phyloP scores from a whole-genome alignment of 1,140 invertebrate genomes.

The Drosophila trapezifrons region DNA sequence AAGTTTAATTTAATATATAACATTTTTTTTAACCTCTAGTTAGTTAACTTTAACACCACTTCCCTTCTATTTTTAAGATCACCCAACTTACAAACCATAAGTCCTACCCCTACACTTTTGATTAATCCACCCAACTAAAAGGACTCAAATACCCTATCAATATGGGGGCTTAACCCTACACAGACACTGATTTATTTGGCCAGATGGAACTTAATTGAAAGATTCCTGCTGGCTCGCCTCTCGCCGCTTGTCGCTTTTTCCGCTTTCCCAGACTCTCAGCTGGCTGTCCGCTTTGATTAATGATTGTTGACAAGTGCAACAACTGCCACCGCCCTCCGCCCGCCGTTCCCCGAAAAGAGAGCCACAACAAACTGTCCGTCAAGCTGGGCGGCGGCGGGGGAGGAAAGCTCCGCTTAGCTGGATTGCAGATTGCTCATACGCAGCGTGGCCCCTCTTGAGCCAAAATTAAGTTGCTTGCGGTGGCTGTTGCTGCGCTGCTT shows the following conservation, averaged over 20 bases:
- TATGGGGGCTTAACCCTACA: neutral
- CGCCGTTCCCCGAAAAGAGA: neutral
- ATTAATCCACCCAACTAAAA: neutral
- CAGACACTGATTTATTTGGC: slow-evolving; percentile 20
- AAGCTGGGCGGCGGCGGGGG: neutral
- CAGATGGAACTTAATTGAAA: slow-evolving; percentile 40
- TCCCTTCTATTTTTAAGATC: neutral
- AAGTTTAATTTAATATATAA: too few species aligned
- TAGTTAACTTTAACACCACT: too few species aligned
- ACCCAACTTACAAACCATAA: neutral
- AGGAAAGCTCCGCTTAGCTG: slow-evolving; percentile 18
- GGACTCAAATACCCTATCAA: slow-evolving; percentile 8
- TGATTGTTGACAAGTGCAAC: slow-evolving; percentile 50
- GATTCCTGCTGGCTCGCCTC: slow-evolving; percentile 22
- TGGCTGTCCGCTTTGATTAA: slow-evolving; percentile 60
- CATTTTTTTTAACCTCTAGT: neutral
- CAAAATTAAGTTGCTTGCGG: slow-evolving; percentile 74
- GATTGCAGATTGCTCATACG: slow-evolving; percentile 71
- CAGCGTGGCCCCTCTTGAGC: slow-evolving; percentile 54
- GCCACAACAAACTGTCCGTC: slow-evolving; percentile 47
- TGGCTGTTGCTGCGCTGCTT: slow-evolving; percentile 17
- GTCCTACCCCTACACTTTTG: neutral
- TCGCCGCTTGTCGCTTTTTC: slow-evolving; percentile 7
- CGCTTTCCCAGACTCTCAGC: slow-evolving; percentile 19
- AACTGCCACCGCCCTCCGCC: neutral